Evolutionary conservation across 2,888 invertebrate species (phyloP).

Genomic region (Trissolcus japonicus): DNA sequence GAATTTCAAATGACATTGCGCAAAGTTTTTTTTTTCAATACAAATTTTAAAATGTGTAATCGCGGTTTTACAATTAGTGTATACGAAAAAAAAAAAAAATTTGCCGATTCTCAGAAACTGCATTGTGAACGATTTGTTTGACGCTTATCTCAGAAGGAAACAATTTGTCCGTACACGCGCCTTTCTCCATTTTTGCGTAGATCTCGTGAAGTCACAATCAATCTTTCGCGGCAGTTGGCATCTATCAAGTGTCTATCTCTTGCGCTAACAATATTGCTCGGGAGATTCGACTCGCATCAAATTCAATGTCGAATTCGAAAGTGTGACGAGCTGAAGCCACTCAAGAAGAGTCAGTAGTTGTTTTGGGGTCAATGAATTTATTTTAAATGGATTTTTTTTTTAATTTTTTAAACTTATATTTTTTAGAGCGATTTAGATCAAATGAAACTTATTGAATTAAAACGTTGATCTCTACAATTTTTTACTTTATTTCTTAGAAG

Average conservation of each 20-base stretch:
- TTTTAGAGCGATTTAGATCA: no score
- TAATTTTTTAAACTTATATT: not conserved
- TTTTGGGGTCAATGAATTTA: conserved; percentile 13
- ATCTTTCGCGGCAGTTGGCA: conserved; percentile 49
- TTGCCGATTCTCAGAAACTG: no score
- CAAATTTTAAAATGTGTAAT: no score
- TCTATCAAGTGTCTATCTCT: conserved; percentile 57
- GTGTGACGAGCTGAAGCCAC: conserved; percentile 53
- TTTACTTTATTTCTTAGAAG: no score
- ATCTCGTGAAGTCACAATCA: conserved; percentile 46
- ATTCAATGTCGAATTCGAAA: conserved; percentile 54
- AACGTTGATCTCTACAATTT: no score
- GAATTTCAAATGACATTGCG: no score
- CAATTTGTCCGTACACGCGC: conserved; percentile 46
- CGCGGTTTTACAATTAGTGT: no score
- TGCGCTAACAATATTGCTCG: conserved; percentile 53
- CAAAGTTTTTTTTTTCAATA: no score
- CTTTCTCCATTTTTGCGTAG: conserved; percentile 48
- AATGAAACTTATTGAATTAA: no score
- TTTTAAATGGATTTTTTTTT: not conserved
- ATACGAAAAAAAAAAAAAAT: no score
- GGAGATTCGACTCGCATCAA: conserved; percentile 44
- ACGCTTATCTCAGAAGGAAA: conserved; percentile 39
- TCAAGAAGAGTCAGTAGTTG: not conserved
- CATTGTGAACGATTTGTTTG: conserved; percentile 23